These are phyloP conservation scores for Heterotilapia buettikoferi DNA, from an alignment of 2,113 vertebrate genomes.

Conservation along the genomic window DNA sequence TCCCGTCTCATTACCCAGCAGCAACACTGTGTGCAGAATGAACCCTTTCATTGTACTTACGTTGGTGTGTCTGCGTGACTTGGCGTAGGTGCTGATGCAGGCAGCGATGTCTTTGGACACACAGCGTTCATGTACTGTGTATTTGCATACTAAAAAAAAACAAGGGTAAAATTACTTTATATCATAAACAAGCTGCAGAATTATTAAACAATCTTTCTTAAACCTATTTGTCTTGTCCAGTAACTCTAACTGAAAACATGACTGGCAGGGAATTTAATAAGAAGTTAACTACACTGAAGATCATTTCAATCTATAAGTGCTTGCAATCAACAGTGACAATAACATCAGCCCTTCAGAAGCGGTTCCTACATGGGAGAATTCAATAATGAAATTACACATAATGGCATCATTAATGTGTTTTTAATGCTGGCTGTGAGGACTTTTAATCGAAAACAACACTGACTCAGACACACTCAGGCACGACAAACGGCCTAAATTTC, in stretches of 20 bases:
- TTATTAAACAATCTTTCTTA: neutral
- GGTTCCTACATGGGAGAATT: neutral
- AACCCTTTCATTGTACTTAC: slow-evolving; percentile 69
- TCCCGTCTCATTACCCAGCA: neutral
- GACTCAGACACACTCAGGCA: neutral
- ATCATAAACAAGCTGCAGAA: neutral
- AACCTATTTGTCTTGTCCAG: neutral
- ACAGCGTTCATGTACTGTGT: slow-evolving; percentile 89
- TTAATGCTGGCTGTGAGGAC: neutral
- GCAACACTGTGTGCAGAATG: neutral
- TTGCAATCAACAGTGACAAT: neutral
- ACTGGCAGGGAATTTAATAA: neutral
- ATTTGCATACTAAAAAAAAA: slow-evolving; percentile 84
- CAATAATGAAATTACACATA: neutral
- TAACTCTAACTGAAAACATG: neutral
- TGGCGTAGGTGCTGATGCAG: slow-evolving; percentile 91
- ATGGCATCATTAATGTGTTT: neutral
- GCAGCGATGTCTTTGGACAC: slow-evolving; percentile 88
- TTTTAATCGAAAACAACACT: neutral
- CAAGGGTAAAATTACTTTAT: neutral
- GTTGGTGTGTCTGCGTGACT: slow-evolving; percentile 80
- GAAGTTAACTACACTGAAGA: neutral
- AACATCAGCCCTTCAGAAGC: neutral
- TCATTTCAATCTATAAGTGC: neutral
- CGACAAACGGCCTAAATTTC: neutral